Conservation (phyloP, 2,888 invertebrate genomes). For the Pachymerium ferrugineum region DNA sequence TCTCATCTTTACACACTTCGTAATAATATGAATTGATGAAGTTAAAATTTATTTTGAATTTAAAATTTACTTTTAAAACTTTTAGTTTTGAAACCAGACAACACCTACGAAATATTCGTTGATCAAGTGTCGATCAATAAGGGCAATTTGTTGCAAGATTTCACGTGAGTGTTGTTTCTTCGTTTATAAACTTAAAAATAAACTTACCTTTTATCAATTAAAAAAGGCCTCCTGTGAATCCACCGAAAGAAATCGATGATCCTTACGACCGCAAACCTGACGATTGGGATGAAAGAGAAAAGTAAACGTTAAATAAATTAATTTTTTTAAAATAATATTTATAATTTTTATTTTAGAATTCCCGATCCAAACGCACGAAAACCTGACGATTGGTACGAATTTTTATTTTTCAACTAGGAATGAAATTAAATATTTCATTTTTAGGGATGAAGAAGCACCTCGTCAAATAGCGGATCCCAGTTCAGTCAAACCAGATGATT, state of each 20-base stretch:
- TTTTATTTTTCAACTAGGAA: slow-evolving; percentile 55
- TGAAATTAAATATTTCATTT: slow-evolving; percentile 52
- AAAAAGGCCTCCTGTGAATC: slow-evolving; percentile 78
- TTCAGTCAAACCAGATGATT: slow-evolving; percentile 79
- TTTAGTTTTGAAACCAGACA: slow-evolving; percentile 66
- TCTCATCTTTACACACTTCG: slow-evolving; percentile 77
- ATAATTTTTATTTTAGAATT: slow-evolving; percentile 51
- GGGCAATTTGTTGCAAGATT: slow-evolving; percentile 81
- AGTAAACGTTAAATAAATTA: slow-evolving; percentile 46
- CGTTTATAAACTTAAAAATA: background rate
- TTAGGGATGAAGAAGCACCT: slow-evolving; percentile 83
- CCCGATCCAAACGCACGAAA: slow-evolving; percentile 81
- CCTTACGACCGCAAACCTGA: slow-evolving; percentile 72
- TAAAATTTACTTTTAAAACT: slow-evolving; percentile 33
- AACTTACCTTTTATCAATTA: slow-evolving; percentile 23
- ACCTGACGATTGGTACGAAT: slow-evolving; percentile 75
- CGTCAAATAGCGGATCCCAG: slow-evolving; percentile 78
- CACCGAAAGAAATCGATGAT: slow-evolving; percentile 89
- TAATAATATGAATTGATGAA: slow-evolving; percentile 55
- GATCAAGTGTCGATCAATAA: slow-evolving; percentile 77
- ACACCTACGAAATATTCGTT: slow-evolving; percentile 69
- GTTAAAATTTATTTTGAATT: slow-evolving; percentile 47
- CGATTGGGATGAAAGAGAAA: slow-evolving; percentile 94
- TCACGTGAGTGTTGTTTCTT: slow-evolving; percentile 52
- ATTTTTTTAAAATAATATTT: slow-evolving; percentile 34